A percentile compares a stretch with the other conserved stretches of the same genome.
These are phyloP conservation scores for Zaprionus tsacasi DNA, from an alignment of 1,140 invertebrate genomes.

Conservation along the genomic window DNA sequence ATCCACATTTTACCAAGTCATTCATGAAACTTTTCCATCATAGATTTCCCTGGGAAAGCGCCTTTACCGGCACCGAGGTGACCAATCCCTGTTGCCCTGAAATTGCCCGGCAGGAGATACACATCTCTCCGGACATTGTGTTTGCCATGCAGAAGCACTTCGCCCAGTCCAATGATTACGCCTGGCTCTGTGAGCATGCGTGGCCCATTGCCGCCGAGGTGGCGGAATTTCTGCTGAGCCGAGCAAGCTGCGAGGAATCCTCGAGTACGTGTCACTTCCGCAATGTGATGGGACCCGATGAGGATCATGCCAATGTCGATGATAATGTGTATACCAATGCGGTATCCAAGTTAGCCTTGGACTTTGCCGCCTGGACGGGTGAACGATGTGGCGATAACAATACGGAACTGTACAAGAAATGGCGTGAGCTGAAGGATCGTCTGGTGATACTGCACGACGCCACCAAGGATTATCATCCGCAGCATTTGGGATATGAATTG, in stretches of 20 bases:
- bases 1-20: background rate
- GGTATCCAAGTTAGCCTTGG: slow-evolving; percentile 85
- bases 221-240: slow-evolving; percentile 86
- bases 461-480: slow-evolving; percentile 85
- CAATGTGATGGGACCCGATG: slow-evolving; percentile 87
- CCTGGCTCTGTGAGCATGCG: slow-evolving; percentile 84
- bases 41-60: slow-evolving; percentile 86
- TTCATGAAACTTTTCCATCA: background rate
- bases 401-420: slow-evolving; percentile 53
- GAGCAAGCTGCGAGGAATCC: slow-evolving; percentile 84
- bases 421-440: slow-evolving; percentile 85
- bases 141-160: slow-evolving; percentile 85
- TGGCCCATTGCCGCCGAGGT: slow-evolving; percentile 85
- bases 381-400: slow-evolving; percentile 46
- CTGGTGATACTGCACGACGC: slow-evolving; percentile 85
- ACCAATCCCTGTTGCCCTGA: slow-evolving; percentile 86
- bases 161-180: slow-evolving; percentile 84
- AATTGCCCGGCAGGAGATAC: slow-evolving; percentile 85
- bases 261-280: slow-evolving; percentile 66
- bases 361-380: slow-evolving; percentile 84
- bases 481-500: slow-evolving; percentile 84
- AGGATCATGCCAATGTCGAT: slow-evolving; percentile 85
- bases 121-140: slow-evolving; percentile 85
- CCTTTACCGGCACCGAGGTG: slow-evolving; percentile 86
- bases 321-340: slow-evolving; percentile 87